Percentiles rank a stretch among this genome's conserved stretches.
Conservation (phyloP, 2,113 vertebrate species). For the Athene cunicularia region DNA sequence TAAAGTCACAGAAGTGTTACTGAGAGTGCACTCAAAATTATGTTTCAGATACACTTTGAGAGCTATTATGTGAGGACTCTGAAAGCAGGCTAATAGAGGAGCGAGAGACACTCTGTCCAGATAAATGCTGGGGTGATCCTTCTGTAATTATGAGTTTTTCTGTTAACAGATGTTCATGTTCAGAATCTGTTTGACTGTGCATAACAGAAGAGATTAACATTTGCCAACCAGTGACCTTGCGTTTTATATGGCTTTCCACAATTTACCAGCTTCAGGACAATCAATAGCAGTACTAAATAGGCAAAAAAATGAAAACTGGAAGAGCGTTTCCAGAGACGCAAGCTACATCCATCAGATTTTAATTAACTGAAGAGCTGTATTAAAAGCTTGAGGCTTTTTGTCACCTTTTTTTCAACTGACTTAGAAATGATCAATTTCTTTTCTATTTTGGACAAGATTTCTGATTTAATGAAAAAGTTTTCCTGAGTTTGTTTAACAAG, state of each 20-base stretch:
- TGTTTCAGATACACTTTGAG: neutral
- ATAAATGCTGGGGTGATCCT: neutral
- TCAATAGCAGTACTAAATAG: neutral
- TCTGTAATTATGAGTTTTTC: neutral
- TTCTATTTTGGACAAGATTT: neutral
- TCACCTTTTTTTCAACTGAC: neutral
- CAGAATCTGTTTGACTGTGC: neutral
- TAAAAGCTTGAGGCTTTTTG: neutral
- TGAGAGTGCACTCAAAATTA: neutral
- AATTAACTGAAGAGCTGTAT: slow-evolving; percentile 34
- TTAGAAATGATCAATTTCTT: neutral
- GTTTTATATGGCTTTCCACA: slow-evolving; percentile 32
- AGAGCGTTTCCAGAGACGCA: slow-evolving; percentile 14
- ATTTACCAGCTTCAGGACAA: neutral
- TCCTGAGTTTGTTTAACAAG: neutral
- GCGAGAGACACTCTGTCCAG: neutral
- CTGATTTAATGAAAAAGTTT: neutral
- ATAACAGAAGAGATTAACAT: neutral
- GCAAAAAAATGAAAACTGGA: slow-evolving; percentile 17
- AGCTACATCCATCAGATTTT: slow-evolving; percentile 19
- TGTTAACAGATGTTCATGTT: neutral
- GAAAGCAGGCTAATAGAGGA: neutral
- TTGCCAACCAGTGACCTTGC: neutral
- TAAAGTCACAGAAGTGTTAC: neutral
- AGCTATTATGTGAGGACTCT: neutral